phyloP scores from a whole-genome alignment of 2,888 invertebrate species.

The Chydorus sphaericus region DNA sequence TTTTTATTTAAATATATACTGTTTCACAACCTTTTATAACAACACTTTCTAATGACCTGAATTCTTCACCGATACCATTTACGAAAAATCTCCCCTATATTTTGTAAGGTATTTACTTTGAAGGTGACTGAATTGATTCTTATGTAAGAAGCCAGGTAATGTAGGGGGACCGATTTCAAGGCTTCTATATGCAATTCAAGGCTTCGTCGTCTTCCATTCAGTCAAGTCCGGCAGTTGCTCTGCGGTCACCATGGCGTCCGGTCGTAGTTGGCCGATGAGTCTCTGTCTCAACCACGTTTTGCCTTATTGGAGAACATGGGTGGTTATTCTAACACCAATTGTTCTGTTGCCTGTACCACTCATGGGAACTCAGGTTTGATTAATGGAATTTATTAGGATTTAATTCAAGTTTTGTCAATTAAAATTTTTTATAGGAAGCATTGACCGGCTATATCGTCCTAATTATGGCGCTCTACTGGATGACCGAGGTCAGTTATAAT shows the following conservation, averaged over 20 bases:
- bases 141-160: too few species aligned
- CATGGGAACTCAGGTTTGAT: slow-evolving; percentile 1
- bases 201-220: not conserved
- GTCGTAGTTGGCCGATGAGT: not conserved
- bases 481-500: not conserved
- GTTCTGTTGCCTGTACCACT: slow-evolving; percentile 1
- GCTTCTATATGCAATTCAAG: too few species aligned
- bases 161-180: too few species aligned
- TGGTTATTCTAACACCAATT: slow-evolving; percentile 4
- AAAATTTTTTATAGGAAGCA: not conserved
- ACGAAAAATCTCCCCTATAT: too few species aligned
- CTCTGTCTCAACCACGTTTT: slow-evolving; percentile 3
- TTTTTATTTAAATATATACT: too few species aligned
- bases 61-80: too few species aligned
- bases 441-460: not conserved
- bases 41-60: too few species aligned
- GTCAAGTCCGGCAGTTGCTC: not conserved
- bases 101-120: too few species aligned
- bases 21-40: too few species aligned
- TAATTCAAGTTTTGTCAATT: not conserved
- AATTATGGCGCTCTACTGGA: not conserved
- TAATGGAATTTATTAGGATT: not conserved
- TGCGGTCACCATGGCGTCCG: not conserved
- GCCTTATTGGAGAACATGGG: slow-evolving; percentile 2
- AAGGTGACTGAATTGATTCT: too few species aligned